Evolutionary conservation across 2,113 vertebrate genomes (phyloP), one percentile per base, ranked within the genome.

Genomic region (Leptocoma aspasia): DNA sequence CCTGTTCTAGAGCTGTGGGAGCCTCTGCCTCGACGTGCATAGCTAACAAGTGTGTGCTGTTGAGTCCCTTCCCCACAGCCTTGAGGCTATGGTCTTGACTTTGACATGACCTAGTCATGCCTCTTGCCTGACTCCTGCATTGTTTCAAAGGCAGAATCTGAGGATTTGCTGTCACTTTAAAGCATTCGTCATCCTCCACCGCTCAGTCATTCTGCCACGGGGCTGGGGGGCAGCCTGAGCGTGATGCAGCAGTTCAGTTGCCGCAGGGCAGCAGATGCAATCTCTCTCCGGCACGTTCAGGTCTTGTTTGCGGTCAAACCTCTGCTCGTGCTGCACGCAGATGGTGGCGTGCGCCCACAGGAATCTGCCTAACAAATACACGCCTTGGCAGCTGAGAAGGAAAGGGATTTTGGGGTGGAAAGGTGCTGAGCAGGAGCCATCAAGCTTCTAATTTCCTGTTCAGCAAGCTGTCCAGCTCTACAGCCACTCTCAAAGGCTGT

Each of bases 261-360:
- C 93, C 75, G 18, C 68, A 52, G 79, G 94, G 90, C 14, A 8
- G 64, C 79, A 95, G 92, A 96, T 90, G 52, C 42, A 94, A 97
- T 95, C 91, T 94, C 71, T 90, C 82, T 60, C 22, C 49, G 10
- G 52, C 47, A 86, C 64, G 13, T 80, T 90, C 71, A 13, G 49
- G 54, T 93, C 93, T 86, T 70, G 82, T 82, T 96, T 92, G 93
- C 2, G 75, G 94, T 94, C 92, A 93, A 63, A 86, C 66, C 59
- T 86, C 68, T 17, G 87, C 90, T 95, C 30, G 2, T 90, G 75
- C 71, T 56, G 71, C 56, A 13, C 2, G 37, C 77, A 87, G 83
- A 75, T 49, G 53, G 72, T 69, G 59, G 64, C 93, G 81, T 26
- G 60, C 47, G 47, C 68, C 68, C 82, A 81, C 90, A 94, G 82